A percentile compares a stretch with the other conserved stretches of the same genome.
Conservation (phyloP, 23 tunicate species). For the Styela clava region DNA sequence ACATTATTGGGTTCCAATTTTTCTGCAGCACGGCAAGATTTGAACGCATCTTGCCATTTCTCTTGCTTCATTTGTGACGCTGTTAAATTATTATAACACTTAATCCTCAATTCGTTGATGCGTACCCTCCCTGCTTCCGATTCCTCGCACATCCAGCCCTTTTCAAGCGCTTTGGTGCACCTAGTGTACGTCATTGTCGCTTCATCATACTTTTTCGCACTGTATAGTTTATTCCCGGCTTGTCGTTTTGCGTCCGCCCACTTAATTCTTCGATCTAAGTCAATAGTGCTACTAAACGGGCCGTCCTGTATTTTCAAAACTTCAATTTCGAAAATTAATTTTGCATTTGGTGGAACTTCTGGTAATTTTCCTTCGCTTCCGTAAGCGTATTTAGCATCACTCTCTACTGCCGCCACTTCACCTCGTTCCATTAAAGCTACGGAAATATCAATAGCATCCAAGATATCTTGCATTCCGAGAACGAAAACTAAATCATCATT, state of each 20-base stretch:
- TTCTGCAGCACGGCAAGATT: slow-evolving; percentile 57
- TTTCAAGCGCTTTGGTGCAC: slow-evolving; percentile 36
- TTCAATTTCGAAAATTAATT: slow-evolving; percentile 27
- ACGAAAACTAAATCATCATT: slow-evolving; percentile 34
- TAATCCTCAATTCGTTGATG: slow-evolving; percentile 31
- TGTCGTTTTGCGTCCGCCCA: slow-evolving; percentile 71
- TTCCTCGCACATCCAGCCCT: slow-evolving; percentile 45
- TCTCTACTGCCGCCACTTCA: slow-evolving; percentile 35
- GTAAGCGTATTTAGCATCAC: slow-evolving; percentile 60
- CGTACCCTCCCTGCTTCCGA: slow-evolving; percentile 31
- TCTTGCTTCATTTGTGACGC: slow-evolving; percentile 55
- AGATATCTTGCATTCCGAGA: slow-evolving; percentile 46
- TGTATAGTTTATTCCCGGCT: slow-evolving; percentile 50
- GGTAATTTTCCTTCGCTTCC: slow-evolving; percentile 49
- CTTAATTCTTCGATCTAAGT: slow-evolving; percentile 38
- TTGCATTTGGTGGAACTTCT: slow-evolving; percentile 36
- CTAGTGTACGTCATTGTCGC: slow-evolving; percentile 50
- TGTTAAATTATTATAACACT: slow-evolving; percentile 71
- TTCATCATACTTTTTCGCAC: slow-evolving; percentile 36
- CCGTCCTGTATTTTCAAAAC: slow-evolving; percentile 53
- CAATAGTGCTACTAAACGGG: slow-evolving; percentile 49
- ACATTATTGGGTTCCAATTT: slow-evolving; percentile 45
- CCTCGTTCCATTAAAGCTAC: slow-evolving; percentile 63
- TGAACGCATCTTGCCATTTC: slow-evolving; percentile 55
- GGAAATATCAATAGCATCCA: slow-evolving; percentile 48